phyloP scores from a whole-genome alignment of 2,888 invertebrate genomes.

The Abscondita cerata region DNA sequence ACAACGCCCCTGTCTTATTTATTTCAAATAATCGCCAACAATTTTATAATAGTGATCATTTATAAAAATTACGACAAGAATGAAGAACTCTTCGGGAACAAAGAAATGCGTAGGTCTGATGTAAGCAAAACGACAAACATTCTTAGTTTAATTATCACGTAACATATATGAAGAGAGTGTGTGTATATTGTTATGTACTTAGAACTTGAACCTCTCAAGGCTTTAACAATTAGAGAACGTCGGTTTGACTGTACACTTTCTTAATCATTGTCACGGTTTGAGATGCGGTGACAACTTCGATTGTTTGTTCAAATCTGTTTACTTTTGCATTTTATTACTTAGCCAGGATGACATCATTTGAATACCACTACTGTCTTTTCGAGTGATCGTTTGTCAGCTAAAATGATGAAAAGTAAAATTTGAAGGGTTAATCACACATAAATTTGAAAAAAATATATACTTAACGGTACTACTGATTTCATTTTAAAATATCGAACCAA shows the following conservation, averaged over 20 bases:
- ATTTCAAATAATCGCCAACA: conserved; percentile 16
- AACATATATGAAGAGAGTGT: conserved; percentile 34
- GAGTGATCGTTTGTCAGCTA: conserved; percentile 17
- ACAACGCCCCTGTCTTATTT: conserved; percentile 14
- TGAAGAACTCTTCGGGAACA: conserved; percentile 25
- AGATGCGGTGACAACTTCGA: conserved; percentile 33
- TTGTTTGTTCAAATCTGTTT: conserved; percentile 37
- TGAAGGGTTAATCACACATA: conserved; percentile 14
- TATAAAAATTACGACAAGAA: conserved; percentile 31
- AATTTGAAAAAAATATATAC: background rate
- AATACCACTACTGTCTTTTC: conserved; percentile 25
- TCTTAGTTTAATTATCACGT: conserved; percentile 42
- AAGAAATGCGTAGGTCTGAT: conserved; percentile 36
- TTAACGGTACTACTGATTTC: conserved; percentile 3
- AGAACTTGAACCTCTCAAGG: conserved; percentile 41
- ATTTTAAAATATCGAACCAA: too few relatives aligned
- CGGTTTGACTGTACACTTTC: conserved; percentile 27
- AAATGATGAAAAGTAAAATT: conserved; percentile 11
- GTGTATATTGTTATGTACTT: conserved; percentile 41
- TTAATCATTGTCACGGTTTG: conserved; percentile 28
- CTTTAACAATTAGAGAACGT: conserved; percentile 38
- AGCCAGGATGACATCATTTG: conserved; percentile 27
- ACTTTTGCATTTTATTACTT: conserved; percentile 35
- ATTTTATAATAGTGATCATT: conserved; percentile 7
- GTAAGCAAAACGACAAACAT: conserved; percentile 37